These are phyloP conservation scores for Koerneria pararmatus DNA, from an alignment of 2,888 invertebrate species.

Conservation along the genomic window DNA sequence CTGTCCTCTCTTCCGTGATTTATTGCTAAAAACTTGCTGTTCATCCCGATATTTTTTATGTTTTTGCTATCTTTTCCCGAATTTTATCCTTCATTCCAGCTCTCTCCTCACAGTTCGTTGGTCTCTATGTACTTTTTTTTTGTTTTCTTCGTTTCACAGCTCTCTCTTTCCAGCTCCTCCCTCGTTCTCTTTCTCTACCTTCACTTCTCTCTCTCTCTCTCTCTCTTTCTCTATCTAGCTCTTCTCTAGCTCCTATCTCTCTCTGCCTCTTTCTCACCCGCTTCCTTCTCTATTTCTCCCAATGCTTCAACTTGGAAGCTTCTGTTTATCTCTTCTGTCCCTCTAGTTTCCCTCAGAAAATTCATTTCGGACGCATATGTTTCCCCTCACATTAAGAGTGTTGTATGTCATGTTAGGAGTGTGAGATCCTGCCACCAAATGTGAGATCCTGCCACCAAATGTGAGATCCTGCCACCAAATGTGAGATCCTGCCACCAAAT, in stretches of 20 bases:
- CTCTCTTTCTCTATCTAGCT: background rate
- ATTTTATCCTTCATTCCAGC: background rate
- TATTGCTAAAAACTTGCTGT: too few relatives aligned
- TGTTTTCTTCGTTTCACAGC: background rate
- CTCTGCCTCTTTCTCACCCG: background rate
- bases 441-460: too few relatives aligned
- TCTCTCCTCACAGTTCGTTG: background rate
- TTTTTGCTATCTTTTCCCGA: background rate
- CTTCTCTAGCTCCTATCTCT: background rate
- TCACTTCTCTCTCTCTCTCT: background rate
- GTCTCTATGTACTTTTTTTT: background rate
- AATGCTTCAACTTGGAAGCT: conserved; percentile 5
- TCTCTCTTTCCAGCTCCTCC: background rate
- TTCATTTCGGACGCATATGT: too few relatives aligned
- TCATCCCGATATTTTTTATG: too few relatives aligned
- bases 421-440: too few relatives aligned
- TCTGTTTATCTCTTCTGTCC: too few relatives aligned
- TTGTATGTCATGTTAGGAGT: too few relatives aligned
- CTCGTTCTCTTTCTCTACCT: background rate
- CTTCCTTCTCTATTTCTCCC: background rate
- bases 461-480: too few relatives aligned
- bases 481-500: too few relatives aligned
- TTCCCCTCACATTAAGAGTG: too few relatives aligned
- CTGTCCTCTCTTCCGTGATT: too few relatives aligned
- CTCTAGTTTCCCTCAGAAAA: too few relatives aligned